phyloP scores from a whole-genome alignment of 2,888 invertebrate species.

The Heterodera filipjevi region DNA sequence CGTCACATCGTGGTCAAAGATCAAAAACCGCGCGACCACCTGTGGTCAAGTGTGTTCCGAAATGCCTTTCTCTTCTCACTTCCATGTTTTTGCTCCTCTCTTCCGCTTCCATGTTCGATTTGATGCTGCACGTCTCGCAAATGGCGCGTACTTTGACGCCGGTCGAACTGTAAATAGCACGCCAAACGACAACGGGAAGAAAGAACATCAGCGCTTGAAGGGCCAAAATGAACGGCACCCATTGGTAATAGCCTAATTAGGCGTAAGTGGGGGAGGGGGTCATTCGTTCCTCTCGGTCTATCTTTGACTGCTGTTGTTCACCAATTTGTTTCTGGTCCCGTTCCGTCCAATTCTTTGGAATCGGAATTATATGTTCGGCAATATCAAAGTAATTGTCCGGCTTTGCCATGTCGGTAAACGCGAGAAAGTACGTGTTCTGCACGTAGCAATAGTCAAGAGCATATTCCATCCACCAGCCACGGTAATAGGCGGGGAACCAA shows the following conservation, averaged over 20 bases:
- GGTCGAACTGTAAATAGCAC: constrained; percentile 46
- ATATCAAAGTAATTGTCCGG: constrained; percentile 59
- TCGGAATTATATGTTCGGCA: constrained; percentile 64
- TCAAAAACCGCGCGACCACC: constrained; percentile 36
- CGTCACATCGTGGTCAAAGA: constrained; percentile 45
- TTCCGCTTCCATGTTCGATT: constrained; percentile 58
- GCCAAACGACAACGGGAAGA: constrained; percentile 63
- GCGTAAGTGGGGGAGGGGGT: neutral
- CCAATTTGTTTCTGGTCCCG: constrained; percentile 67
- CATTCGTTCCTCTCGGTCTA: neutral
- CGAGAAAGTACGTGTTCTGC: constrained; percentile 69
- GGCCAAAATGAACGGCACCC: constrained; percentile 64
- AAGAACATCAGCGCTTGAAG: constrained; percentile 64
- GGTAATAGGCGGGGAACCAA: constrained; percentile 70
- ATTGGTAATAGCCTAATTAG: constrained; percentile 28
- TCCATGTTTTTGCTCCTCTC: constrained; percentile 57
- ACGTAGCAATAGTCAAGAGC: constrained; percentile 70
- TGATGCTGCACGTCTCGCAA: constrained; percentile 59
- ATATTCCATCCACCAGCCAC: constrained; percentile 68
- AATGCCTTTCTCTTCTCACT: neutral
- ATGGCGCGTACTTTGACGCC: constrained; percentile 61
- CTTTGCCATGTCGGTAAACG: constrained; percentile 65
- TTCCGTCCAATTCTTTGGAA: constrained; percentile 64
- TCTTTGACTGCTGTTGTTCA: constrained; percentile 13
- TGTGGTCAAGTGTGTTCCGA: constrained; percentile 35